phyloP scores from a whole-genome alignment of 2,888 invertebrate species.

The Petrophora chlorosata region DNA sequence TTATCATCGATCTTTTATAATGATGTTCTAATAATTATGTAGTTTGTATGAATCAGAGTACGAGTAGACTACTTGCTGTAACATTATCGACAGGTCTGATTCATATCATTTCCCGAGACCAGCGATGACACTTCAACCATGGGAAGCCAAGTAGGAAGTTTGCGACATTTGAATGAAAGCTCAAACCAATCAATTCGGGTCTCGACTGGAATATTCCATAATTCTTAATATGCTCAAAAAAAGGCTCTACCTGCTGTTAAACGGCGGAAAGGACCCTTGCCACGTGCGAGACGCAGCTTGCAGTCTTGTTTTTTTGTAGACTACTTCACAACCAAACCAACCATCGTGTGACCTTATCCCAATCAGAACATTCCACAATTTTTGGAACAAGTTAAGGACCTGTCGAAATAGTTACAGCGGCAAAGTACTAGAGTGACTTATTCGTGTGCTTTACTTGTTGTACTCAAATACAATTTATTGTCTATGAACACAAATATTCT shows the following conservation, averaged over 20 bases:
- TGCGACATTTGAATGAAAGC: constrained; percentile 14
- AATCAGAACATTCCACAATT: background rate
- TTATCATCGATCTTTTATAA: constrained; percentile 1
- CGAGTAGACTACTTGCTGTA: background rate
- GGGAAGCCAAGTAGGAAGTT: constrained; percentile 15
- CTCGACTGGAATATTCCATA: constrained; percentile 63
- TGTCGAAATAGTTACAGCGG: background rate
- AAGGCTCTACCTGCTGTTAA: constrained; percentile 77
- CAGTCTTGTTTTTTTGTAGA: constrained; percentile 36
- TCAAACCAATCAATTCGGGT: constrained; percentile 46
- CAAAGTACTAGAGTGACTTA: constrained; percentile 15
- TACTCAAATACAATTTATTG: constrained; percentile 34
- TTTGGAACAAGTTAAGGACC: too few relatives aligned
- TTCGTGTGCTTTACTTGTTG: constrained; percentile 8
- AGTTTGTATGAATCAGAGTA: constrained; percentile 6
- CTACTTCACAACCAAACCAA: background rate
- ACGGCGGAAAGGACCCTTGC: constrained; percentile 78
- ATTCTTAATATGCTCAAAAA: constrained; percentile 65
- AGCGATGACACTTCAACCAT: constrained; percentile 18
- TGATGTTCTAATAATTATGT: background rate
- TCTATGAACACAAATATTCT: constrained; percentile 36
- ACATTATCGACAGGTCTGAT: constrained; percentile 12
- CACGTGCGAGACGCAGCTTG: constrained; percentile 79
- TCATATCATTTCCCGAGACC: constrained; percentile 3
- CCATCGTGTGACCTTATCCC: constrained; percentile 9